phyloP scores from a whole-genome alignment of 2,797 vertebrate genomes.

The Anniella stebbinsi region DNA sequence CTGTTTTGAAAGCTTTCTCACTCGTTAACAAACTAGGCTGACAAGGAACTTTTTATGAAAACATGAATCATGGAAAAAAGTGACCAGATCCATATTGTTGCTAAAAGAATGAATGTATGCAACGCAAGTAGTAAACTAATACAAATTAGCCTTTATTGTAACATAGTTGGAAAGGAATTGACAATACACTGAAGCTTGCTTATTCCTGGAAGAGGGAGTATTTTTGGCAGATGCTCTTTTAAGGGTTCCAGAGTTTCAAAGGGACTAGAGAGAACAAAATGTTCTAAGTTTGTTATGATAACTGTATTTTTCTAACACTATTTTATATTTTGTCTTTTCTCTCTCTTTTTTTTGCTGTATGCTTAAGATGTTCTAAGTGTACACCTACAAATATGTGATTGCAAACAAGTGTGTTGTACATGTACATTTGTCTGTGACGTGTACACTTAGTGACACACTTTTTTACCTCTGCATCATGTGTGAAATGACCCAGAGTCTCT shows the following conservation, averaged over 20 bases:
- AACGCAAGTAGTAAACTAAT: neutral
- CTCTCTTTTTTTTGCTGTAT: neutral
- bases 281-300: slow-evolving; percentile 25
- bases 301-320: neutral
- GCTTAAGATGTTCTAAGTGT: neutral
- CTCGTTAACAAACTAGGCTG: neutral
- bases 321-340: neutral
- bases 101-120: neutral
- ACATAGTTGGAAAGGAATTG: slow-evolving; percentile 49
- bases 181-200: slow-evolving; percentile 35
- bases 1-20: neutral
- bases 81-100: neutral
- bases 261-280: slow-evolving; percentile 23
- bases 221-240: slow-evolving; percentile 23
- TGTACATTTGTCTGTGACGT: neutral
- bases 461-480: neutral
- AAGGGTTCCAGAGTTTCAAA: slow-evolving; percentile 60
- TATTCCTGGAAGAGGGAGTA: slow-evolving; percentile 41
- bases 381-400: neutral
- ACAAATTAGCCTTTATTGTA: neutral
- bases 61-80: neutral
- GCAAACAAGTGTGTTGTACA: neutral
- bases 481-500: neutral
- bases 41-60: neutral
- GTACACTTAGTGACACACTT: neutral